Percentiles rank a stretch among this genome's conserved stretches.
phyloP scores from a whole-genome alignment of 2,113 vertebrate genomes.

The Scopus umbretta region DNA sequence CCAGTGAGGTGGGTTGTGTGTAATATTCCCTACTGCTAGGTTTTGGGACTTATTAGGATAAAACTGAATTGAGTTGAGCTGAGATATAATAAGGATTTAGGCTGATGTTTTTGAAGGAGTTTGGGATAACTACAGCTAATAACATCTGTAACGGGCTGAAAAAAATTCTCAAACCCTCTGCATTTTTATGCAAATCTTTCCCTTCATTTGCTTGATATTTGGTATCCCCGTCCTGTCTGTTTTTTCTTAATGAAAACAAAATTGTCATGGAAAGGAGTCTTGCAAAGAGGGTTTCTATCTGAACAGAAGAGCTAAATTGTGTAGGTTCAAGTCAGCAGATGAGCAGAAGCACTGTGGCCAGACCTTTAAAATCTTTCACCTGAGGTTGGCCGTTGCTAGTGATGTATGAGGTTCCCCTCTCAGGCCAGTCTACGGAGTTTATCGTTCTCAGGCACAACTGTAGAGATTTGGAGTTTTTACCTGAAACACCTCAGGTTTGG shows the following conservation, averaged over 20 bases:
- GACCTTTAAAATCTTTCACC: not conserved
- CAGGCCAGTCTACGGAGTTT: not conserved
- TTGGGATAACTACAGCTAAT: not conserved
- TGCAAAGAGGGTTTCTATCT: not conserved
- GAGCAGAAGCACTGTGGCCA: not conserved
- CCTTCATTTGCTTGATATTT: not conserved
- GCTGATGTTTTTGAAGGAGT: not conserved
- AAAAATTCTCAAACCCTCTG: not conserved
- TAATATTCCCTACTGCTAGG: not conserved
- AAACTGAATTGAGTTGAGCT: not conserved
- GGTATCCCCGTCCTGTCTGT: rapidly evolving
- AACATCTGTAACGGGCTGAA: not conserved
- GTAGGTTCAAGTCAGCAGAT: not conserved
- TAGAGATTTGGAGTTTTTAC: not conserved
- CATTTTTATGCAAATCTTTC: not conserved
- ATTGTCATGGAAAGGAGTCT: not conserved
- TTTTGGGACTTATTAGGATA: not conserved
- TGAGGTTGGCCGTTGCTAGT: not conserved
- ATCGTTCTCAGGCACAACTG: not conserved
- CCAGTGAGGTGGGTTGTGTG: not conserved
- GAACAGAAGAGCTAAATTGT: not conserved
- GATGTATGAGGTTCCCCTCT: not conserved
- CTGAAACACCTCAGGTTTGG: rapidly evolving
- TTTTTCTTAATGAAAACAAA: not conserved
- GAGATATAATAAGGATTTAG: not conserved